Base-by-base conservation (phyloP, 1,140 invertebrate genomes). In the Diabrotica undecimpunctata region DNA sequence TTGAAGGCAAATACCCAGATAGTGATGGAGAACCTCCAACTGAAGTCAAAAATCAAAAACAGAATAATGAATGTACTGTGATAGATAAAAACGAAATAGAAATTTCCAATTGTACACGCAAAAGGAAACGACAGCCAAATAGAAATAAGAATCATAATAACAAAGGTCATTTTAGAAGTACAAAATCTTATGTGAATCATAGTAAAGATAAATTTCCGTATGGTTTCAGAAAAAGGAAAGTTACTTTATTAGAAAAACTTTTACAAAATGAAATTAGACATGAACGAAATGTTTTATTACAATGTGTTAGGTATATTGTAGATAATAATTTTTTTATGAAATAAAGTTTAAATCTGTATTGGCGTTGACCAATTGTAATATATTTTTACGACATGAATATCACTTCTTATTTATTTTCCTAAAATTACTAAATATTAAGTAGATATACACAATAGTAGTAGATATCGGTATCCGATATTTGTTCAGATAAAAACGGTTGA, bases 201-300 rank as follows among this genome's bases (percentile, higher is more conserved):
- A 11, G 11, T 51, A 39, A 54, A 25, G 59, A 66, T 54, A 65
- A 64, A 39, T 71, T 71, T 61, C 65, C 62, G 13, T 64, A 68
- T 55, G 60, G 55, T 50, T 74, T 71, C 57, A 67, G 54, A 61
- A 70, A 60, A 66, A 62, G 74, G 25, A 72, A 61, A 63, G 65
- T 72, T 65, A 81, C 81, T 0, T 71, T 83, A 60, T 67, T 88
- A 55, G 83, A 86, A 69, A 87, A 86, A 75, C 69, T 88, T 37
- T 77, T 89, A 25, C 79, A 78, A 58, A 80, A 79, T 55, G 87
- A 89, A 77, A 86, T 89, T 62, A 74, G 80, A 54, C 86, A 90
- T 70, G 90, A 93, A 80, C 79, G 90, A 66, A 93, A 92, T 79
- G 78, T 87, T 25, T 82, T 92, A 56, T 81, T 89, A 61, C 90